Evolutionary conservation across 1,140 invertebrate genomes (phyloP).

Genomic region (Diorhabda elongata): DNA sequence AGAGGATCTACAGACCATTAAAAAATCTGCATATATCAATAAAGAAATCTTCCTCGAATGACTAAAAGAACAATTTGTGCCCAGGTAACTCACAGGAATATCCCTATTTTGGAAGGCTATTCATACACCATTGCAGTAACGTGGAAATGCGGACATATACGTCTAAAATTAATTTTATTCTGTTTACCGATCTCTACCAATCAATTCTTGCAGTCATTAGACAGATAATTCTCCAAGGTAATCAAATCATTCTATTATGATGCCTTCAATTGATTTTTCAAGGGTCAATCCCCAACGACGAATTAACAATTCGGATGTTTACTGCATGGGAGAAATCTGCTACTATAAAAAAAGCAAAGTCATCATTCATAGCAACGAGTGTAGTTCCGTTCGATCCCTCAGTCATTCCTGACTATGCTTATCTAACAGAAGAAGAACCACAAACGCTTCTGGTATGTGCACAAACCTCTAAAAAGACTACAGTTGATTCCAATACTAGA

Average conservation of each 20-base stretch:
- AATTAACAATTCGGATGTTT: neutral
- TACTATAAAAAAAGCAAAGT: neutral
- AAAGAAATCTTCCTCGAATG: too few relatives aligned
- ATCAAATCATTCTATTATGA: neutral
- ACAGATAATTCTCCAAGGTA: constrained; percentile 6
- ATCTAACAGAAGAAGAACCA: too few relatives aligned
- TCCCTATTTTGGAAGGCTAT: constrained; percentile 41
- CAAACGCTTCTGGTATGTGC: too few relatives aligned
- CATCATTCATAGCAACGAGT: neutral
- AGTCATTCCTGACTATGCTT: too few relatives aligned
- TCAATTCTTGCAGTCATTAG: constrained; percentile 36
- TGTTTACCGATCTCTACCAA: constrained; percentile 38
- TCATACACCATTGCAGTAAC: constrained; percentile 28
- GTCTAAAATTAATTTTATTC: constrained; percentile 14
- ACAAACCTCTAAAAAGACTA: too few relatives aligned
- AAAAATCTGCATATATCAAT: constrained; percentile 38
- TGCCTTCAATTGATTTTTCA: neutral
- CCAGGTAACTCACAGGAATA: too few relatives aligned
- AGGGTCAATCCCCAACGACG: neutral
- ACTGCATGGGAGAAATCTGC: neutral
- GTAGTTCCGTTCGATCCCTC: too few relatives aligned
- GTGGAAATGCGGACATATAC: constrained; percentile 29
- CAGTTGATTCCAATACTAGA: too few relatives aligned
- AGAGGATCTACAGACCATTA: constrained; percentile 38
- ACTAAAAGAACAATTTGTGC: too few relatives aligned